Percentiles rank a stretch among this genome's conserved stretches.
Evolutionary conservation across 2,113 vertebrate genomes (phyloP).

Genomic region (Pygoscelis antarcticus): DNA sequence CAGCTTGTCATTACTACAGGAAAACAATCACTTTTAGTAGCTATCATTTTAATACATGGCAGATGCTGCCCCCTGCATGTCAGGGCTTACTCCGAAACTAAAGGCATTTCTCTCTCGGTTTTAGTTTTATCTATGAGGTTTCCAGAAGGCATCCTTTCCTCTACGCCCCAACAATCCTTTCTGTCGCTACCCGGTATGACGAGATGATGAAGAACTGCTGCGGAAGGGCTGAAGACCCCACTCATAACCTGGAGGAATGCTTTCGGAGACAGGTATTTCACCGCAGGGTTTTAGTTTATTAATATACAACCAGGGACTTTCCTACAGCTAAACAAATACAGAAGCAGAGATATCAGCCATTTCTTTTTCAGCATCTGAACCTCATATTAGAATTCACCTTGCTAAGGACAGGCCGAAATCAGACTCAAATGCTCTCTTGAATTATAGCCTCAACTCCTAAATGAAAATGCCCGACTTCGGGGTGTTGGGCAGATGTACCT

Average conservation of each 20-base stretch:
- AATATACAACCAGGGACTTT: fast-evolving
- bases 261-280: slow-evolving; percentile 58
- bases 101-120: neutral
- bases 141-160: slow-evolving; percentile 60
- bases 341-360: neutral
- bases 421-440: neutral
- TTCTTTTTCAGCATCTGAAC: no score
- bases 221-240: neutral
- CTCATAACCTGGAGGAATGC: slow-evolving; percentile 10
- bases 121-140: slow-evolving; percentile 61
- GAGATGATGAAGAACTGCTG: slow-evolving; percentile 62
- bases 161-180: slow-evolving; percentile 25
- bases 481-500: neutral
- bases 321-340: neutral
- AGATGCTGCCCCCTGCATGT: neutral
- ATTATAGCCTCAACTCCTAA: neutral
- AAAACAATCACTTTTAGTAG: neutral
- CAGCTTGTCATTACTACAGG: neutral
- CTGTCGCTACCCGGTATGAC: neutral
- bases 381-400: neutral
- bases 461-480: neutral
- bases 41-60: fast-evolving
- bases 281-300: fast-evolving
- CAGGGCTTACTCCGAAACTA: neutral
- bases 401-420: neutral